phyloP scores from a whole-genome alignment of 2,113 vertebrate genomes.

The Melanocharis versteri region DNA sequence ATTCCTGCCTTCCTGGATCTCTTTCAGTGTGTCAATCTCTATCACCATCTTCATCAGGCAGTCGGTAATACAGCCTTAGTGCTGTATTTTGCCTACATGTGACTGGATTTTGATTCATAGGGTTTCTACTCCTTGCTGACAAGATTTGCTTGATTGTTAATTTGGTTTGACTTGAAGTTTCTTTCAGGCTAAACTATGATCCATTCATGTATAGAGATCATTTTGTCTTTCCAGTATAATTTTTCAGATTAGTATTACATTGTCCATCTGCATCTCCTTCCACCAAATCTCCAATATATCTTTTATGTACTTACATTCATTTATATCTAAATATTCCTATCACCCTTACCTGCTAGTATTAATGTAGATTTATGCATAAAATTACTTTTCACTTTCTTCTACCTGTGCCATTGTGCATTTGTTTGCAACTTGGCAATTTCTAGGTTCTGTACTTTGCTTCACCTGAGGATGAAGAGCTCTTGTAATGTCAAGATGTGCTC shows the following conservation, averaged over 20 bases:
- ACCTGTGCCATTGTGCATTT: neutral
- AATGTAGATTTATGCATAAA: neutral
- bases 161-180: neutral
- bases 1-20: neutral
- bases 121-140: neutral
- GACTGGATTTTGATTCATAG: neutral
- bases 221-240: neutral
- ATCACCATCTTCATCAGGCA: neutral
- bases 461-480: neutral
- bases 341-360: neutral
- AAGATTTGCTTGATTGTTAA: neutral
- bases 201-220: neutral
- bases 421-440: neutral
- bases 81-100: neutral
- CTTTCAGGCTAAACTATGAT: neutral
- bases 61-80: neutral
- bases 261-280: neutral
- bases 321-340: neutral
- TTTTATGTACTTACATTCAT: neutral
- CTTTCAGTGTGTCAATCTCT: neutral
- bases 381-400: neutral
- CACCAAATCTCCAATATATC: neutral
- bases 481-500: neutral
- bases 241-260: neutral
- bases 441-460: neutral